A percentile compares a stretch with the other conserved stretches of the same genome.
phyloP scores from a whole-genome alignment of 1,140 invertebrate species.

The Philotrypesis tridentata region DNA sequence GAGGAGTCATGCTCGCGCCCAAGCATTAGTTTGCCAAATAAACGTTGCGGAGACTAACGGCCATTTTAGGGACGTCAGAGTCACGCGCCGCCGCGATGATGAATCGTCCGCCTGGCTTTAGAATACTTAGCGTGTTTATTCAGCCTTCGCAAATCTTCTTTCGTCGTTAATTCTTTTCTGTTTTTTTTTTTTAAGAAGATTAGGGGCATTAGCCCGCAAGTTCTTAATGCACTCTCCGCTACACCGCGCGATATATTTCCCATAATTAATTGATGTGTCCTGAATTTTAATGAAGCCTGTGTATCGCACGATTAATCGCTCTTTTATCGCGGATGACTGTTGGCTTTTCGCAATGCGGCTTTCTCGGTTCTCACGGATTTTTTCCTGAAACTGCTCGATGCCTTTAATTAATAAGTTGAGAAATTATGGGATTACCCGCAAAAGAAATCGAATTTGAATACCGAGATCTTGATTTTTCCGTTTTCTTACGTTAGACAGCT shows the following conservation, averaged over 20 bases:
- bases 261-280: not conserved
- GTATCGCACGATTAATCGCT: not conserved
- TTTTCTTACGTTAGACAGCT: too few relatives aligned
- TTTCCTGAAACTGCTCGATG: not conserved
- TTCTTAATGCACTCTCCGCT: not conserved
- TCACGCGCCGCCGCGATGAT: not conserved
- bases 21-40: too few relatives aligned
- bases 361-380: not conserved
- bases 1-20: too few relatives aligned
- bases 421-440: too few relatives aligned
- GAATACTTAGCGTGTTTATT: not conserved
- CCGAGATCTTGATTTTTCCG: too few relatives aligned
- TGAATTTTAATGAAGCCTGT: not conserved
- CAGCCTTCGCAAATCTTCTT: not conserved
- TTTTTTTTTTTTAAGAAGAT: constrained; percentile 1
- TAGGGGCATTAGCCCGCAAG: not conserved
- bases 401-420: too few relatives aligned
- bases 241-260: not conserved
- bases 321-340: not conserved
- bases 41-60: too few relatives aligned
- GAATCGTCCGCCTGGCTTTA: not conserved
- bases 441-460: too few relatives aligned
- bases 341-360: too few relatives aligned
- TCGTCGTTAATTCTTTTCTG: not conserved
- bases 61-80: too few relatives aligned